Conservation (phyloP, 1,140 invertebrate genomes). For the Leptopilina boulardi region DNA sequence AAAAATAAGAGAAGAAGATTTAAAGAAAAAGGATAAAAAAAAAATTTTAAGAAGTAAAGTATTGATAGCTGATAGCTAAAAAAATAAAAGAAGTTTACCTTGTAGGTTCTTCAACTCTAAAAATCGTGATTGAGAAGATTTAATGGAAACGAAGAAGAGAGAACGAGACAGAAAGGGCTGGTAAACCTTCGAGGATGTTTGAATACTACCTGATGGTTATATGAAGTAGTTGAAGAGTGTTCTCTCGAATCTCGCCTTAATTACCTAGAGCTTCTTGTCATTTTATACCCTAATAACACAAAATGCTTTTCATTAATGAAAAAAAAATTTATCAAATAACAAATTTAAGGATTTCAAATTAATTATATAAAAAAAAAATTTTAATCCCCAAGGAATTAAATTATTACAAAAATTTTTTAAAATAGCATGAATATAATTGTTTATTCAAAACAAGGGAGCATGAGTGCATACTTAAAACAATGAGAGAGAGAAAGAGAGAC, state of each 20-base stretch:
- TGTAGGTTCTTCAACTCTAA: slow-evolving; percentile 5
- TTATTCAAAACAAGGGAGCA: background rate
- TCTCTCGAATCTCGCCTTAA: too few relatives aligned
- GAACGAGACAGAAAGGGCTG: background rate
- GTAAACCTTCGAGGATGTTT: slow-evolving; percentile 12
- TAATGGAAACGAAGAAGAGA: background rate
- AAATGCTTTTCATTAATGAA: background rate
- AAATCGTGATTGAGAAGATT: slow-evolving; percentile 10
- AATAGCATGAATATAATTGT: background rate
- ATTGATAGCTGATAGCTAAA: background rate
- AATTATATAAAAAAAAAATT: background rate
- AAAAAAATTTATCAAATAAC: background rate
- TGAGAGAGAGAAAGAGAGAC: background rate
- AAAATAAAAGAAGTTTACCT: slow-evolving; percentile 5
- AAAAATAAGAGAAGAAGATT: background rate
- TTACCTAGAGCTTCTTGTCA: background rate
- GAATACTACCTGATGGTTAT: background rate
- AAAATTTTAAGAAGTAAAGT: background rate
- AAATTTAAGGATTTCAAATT: background rate
- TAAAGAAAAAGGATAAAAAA: background rate
- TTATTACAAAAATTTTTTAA: background rate
- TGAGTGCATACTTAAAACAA: background rate
- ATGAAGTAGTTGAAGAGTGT: background rate
- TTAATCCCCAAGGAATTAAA: background rate
- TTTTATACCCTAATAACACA: background rate